Conservation (phyloP, 30 jellyfish, hydroid and myxozoan genomes). For the Cassiopea xamachana region DNA sequence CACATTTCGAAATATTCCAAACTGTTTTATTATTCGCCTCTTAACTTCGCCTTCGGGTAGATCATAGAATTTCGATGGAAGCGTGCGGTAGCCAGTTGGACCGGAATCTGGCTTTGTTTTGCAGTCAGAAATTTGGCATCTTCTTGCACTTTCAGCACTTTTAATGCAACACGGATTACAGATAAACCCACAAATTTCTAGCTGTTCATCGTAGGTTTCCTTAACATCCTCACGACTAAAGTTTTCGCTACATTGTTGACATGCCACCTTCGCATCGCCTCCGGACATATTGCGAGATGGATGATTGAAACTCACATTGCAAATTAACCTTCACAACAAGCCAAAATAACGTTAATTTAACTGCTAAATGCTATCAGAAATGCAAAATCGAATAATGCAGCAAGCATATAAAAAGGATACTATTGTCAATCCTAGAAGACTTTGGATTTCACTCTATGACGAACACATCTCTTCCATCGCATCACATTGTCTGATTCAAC, state of each 20-base stretch:
- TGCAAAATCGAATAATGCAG: background rate
- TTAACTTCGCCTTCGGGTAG: slow-evolving; percentile 81
- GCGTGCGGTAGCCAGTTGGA: slow-evolving; percentile 78
- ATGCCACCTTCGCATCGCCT: slow-evolving; percentile 44
- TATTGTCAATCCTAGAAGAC: slow-evolving; percentile 4
- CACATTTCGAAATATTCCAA: slow-evolving; percentile 59
- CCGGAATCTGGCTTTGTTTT: slow-evolving; percentile 63
- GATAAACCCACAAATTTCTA: slow-evolving; percentile 67
- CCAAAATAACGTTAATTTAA: background rate
- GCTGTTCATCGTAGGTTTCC: slow-evolving; percentile 58
- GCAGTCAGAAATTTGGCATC: slow-evolving; percentile 73
- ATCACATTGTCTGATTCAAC: slow-evolving; percentile 69
- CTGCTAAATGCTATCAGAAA: background rate
- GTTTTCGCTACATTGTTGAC: slow-evolving; percentile 75
- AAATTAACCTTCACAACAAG: background rate
- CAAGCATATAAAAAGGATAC: background rate
- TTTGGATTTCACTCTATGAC: slow-evolving; percentile 41
- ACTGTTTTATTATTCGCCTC: slow-evolving; percentile 67
- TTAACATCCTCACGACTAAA: slow-evolving; percentile 46
- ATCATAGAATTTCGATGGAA: slow-evolving; percentile 83
- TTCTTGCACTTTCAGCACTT: slow-evolving; percentile 75
- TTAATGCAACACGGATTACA: slow-evolving; percentile 76
- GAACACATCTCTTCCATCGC: slow-evolving; percentile 57
- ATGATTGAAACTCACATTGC: background rate
- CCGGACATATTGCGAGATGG: slow-evolving; percentile 38